Evolutionary conservation across 1,140 invertebrate species (phyloP), one percentile per base, ranked within the genome.

Genomic region (Ditylenchus dipsaci): DNA sequence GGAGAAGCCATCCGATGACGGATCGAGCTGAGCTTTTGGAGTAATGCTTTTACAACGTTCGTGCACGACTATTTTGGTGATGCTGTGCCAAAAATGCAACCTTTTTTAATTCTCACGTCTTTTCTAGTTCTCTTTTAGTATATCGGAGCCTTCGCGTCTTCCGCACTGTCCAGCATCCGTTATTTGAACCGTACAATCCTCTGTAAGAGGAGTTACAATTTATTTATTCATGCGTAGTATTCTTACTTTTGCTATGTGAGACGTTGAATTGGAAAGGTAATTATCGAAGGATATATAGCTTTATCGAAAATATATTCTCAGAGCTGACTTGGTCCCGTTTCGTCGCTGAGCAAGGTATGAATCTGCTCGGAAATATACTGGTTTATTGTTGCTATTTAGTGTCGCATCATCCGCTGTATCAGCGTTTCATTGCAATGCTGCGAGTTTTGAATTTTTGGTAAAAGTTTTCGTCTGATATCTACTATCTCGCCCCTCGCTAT

Each of bases 71-170:
- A n/a, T n/a, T n/a, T n/a, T n/a, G n/a, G n/a, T n/a, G n/a, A n/a
- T n/a, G n/a, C n/a, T n/a, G n/a, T n/a, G n/a, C n/a, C n/a, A n/a
- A n/a, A n/a, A n/a, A n/a, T n/a, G n/a, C n/a, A n/a, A 38, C 33
- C 3, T 38, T 38, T n/a, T 11, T 38, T 38, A 38, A 38, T 11
- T 38, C 33, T 38, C n/a, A n/a, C n/a, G n/a, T n/a, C n/a, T n/a
- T n/a, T n/a, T n/a, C n/a, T n/a, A n/a, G n/a, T n/a, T 45, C n/a
- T n/a, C n/a, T 53, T 17, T 47, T 7, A 90, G 88, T 88, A 88
- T 79, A 87, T 90, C 65, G 80, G 88, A 85, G 92, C 92, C 1
- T 97, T 96, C 85, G 92, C 93, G 71, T 91, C 96, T 9, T 95
- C 92, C 77, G 90, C 91, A 8, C 85, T 93, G 45, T 91, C 93